Base-by-base conservation (phyloP, 2,888 invertebrate genomes). In the Drosophila melanosoma region DNA sequence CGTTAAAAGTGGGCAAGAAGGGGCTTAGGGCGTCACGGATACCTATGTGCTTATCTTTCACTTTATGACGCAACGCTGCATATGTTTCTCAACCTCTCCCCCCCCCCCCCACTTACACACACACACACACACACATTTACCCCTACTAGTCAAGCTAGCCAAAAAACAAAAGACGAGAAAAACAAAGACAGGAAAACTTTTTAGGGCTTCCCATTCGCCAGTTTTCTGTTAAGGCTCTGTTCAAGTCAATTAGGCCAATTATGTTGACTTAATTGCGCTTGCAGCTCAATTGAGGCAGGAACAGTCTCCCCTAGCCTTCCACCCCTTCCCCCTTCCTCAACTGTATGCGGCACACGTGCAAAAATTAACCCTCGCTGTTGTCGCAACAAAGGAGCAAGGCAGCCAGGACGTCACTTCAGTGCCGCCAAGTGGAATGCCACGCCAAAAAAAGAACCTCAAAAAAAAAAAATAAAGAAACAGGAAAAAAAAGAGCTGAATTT, bases 241-340 rank as follows among this genome's bases (percentile, higher is more conserved):
- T 42, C 76, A 74, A 87, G 88, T 86, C 85, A 86, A 86, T 86
- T 88, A 86, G 74, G 83, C 83, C 90, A 89, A 86, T 86, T 86
- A 90, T 78, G 90, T 70, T 78, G 79, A 70, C 74, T 83, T 86
- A 86, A 86, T 86, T 86, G 85, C 78, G 85, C 83, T 78, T 86
- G 90, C 83, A 85, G 73, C 83, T 71, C 77, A 69, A 82, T 73
- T 76, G 70, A 57, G 62, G 69, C 67, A 45, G 61, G 59, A 56
- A 45, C 54, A 4, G 20, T 1, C 15, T 4, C 45, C 3, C 42
- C 42, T 6, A 5, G 7, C n/a, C 56, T 29, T 33, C 2, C 12
- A 26, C 17, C 23, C 20, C 15, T 29, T 5, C 20, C 53, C 5
- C 36, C 8, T n/a, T 48, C 23, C 1, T 3, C 23, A 2, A 17